Conservation (phyloP, 2,113 vertebrate genomes). For the Rhinopithecus roxellana region DNA sequence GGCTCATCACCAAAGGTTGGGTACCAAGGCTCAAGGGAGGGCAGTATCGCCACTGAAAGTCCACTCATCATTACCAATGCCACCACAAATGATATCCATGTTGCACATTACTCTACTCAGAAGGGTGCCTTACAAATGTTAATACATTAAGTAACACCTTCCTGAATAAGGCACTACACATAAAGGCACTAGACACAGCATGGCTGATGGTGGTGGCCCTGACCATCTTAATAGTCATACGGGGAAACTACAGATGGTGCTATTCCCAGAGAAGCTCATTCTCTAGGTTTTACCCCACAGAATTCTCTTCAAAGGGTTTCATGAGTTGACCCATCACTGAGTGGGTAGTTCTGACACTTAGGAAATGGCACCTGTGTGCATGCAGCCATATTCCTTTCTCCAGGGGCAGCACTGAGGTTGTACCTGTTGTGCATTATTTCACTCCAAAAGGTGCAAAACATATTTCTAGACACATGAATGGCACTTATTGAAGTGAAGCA, state of each 20-base stretch:
- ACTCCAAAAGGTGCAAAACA: conserved; percentile 60
- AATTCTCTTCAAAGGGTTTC: neutral
- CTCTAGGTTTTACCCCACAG: neutral
- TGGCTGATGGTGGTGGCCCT: neutral
- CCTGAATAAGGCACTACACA: conserved; percentile 24
- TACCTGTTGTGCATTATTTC: neutral
- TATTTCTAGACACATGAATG: neutral
- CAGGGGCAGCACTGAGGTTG: neutral
- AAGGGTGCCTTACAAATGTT: neutral
- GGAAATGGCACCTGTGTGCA: neutral
- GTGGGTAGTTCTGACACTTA: neutral
- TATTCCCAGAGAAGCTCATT: neutral
- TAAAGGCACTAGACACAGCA: neutral
- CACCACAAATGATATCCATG: neutral
- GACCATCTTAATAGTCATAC: neutral
- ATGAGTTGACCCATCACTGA: neutral
- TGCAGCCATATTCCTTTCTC: neutral
- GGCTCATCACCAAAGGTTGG: neutral
- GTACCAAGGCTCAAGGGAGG: neutral
- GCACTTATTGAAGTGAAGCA: conserved; percentile 32
- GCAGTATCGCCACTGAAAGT: neutral
- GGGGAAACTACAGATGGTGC: neutral
- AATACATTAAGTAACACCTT: neutral
- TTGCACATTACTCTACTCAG: neutral
- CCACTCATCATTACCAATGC: too few species aligned